phyloP scores from a whole-genome alignment of 35 echinoderm and acorn worm species.

The Acanthaster planci region DNA sequence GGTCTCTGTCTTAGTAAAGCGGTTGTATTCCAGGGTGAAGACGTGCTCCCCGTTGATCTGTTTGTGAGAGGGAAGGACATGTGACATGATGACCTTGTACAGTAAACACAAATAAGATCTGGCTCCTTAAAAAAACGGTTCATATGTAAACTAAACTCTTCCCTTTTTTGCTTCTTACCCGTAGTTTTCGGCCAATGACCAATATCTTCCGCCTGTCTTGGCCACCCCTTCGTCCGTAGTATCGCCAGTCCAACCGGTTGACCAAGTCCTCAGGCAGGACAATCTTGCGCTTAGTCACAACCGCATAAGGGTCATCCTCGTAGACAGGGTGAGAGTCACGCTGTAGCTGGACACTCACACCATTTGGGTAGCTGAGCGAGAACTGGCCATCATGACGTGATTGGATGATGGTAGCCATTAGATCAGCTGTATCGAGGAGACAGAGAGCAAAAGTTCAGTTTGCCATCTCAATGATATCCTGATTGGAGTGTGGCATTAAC shows the following conservation, averaged over 20 bases:
- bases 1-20: slow-evolving; percentile 57
- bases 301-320: slow-evolving; percentile 56
- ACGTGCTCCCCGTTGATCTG: slow-evolving; percentile 78
- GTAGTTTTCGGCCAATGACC: slow-evolving; percentile 71
- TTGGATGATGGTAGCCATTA: slow-evolving; percentile 7
- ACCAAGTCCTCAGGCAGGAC: slow-evolving; percentile 61
- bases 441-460: neutral
- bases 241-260: slow-evolving; percentile 86
- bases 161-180: slow-evolving; percentile 39
- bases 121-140: no score
- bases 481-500: no score
- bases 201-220: slow-evolving; percentile 77
- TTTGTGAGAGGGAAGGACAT: neutral
- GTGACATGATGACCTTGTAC: no score
- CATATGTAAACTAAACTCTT: no score
- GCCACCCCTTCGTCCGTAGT: slow-evolving; percentile 70
- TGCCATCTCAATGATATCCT: no score
- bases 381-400: slow-evolving; percentile 53
- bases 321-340: slow-evolving; percentile 66
- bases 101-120: no score
- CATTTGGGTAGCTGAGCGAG: slow-evolving; percentile 69
- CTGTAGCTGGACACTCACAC: slow-evolving; percentile 47
- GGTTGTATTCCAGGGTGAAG: slow-evolving; percentile 84
- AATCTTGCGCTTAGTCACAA: slow-evolving; percentile 78
- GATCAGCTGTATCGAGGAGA: neutral